phyloP scores from a whole-genome alignment of 2,113 vertebrate species.

The Galemys pyrenaicus region DNA sequence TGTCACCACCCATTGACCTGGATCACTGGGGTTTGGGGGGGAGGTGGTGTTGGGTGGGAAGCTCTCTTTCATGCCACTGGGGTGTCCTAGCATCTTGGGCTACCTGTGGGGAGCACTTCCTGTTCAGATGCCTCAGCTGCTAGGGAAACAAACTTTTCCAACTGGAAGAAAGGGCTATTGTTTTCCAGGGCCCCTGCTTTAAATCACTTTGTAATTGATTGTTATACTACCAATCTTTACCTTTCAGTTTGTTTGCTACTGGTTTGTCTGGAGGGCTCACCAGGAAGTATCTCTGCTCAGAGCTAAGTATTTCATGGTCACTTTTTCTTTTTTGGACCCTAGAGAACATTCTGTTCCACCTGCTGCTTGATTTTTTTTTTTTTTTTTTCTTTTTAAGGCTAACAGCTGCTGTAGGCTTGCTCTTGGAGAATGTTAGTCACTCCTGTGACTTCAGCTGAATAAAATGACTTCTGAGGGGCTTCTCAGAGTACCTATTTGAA shows the following conservation, averaged over 20 bases:
- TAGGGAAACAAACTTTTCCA: not conserved
- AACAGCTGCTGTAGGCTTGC: no score
- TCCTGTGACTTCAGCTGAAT: not conserved
- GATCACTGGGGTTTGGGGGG: not conserved
- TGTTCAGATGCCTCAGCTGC: not conserved
- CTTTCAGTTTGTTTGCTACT: not conserved
- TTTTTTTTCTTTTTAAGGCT: no score
- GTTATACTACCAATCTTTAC: not conserved
- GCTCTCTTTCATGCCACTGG: not conserved
- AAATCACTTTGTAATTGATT: not conserved
- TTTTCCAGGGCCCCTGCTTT: not conserved
- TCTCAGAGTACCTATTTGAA: not conserved
- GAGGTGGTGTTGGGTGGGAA: no score
- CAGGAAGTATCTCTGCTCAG: not conserved
- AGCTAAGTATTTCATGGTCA: not conserved
- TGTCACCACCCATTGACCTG: fast-evolving
- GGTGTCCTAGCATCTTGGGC: not conserved
- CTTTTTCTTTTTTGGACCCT: not conserved
- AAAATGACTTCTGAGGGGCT: not conserved
- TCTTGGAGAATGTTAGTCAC: not conserved
- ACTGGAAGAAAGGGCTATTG: not conserved
- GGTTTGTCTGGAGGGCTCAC: not conserved
- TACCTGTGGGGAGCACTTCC: not conserved
- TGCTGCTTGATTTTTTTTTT: not conserved
- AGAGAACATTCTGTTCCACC: not conserved